Base-by-base conservation (phyloP, 2,797 vertebrate genomes). In the Graptemys geographica region DNA sequence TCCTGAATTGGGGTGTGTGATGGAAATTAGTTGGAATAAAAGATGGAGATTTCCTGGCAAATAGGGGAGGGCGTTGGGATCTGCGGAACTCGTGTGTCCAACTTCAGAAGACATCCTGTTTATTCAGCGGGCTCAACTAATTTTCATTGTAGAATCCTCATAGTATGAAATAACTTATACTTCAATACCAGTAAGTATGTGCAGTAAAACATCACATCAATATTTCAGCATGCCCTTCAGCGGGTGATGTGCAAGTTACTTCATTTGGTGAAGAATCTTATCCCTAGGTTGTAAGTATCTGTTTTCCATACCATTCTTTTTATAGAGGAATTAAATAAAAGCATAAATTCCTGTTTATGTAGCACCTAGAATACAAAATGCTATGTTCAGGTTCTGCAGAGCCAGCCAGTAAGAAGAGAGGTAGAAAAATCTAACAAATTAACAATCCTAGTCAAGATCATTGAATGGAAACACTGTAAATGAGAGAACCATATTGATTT, bases 381-480 rank as follows among this genome's bases (percentile, higher is more conserved):
- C 57, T 41, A 8, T 31, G 4, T 88, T 95, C 23, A 92, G 47
- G 8, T 82, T 95, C 83, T 86, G 52, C 49, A 90, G 86, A 95
- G 55, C 80, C 0, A 49, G 37, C 3, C 92, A n/a, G 11, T 47
- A 87, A 19, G 56, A 78, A 93, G 51, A 79, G 5, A 3, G 4
- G 6, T 15, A 31, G 51, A 25, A 19, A 41, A 87, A 90, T 72
- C 4, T 83, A 72, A 88, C 55, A 87, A 93, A 31, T 37, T 56
- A 0, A 15, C 15, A 79, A 59, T 16, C 74, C 52, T 78, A 81
- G 2, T 44, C 47, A 82, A 0, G 19, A 28, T 91, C 79, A 83
- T 0, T 55, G 44, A 37, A 80, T 10, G 53, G 59, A 37, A 10
- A 19, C 19, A 86, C 52, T 84, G 27, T 49, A n/a, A 89, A 19